These are phyloP conservation scores for Calyptommatus sinebrachiatus DNA, from an alignment of 2,113 vertebrate species.

Conservation along the genomic window DNA sequence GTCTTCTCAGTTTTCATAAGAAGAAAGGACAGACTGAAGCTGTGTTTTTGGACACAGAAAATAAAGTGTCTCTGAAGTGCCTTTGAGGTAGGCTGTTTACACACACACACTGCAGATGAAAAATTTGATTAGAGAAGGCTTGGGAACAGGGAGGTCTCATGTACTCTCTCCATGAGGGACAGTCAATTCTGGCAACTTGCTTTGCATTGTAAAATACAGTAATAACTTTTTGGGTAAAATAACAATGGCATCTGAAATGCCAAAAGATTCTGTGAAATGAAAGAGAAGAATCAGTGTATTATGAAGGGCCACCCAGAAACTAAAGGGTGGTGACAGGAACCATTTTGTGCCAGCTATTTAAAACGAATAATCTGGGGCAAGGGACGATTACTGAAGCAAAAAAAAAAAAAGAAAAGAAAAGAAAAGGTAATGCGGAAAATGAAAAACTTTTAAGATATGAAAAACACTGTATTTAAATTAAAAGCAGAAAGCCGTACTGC, in stretches of 20 bases:
- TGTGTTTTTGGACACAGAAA: no score
- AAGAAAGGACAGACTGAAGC: background rate
- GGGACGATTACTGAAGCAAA: conserved; percentile 11
- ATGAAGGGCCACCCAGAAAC: background rate
- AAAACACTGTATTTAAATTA: conserved; percentile 1
- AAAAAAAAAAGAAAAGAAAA: conserved; percentile 28
- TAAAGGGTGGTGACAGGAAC: background rate
- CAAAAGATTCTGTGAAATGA: conserved; percentile 7
- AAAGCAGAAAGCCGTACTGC: conserved; percentile 46
- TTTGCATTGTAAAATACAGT: background rate
- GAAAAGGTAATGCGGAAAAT: conserved; percentile 25
- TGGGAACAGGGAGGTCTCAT: no score
- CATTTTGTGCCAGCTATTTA: conserved; percentile 13
- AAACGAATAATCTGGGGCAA: conserved; percentile 24
- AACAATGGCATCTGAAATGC: background rate
- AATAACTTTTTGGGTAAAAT: background rate
- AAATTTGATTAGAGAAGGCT: no score
- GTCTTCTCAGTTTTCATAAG: background rate
- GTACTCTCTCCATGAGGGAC: no score
- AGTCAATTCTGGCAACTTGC: background rate
- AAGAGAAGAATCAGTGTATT: conserved; percentile 1
- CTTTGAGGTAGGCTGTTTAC: no score
- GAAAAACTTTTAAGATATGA: conserved; percentile 33
- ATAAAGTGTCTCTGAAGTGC: no score
- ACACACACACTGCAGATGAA: no score